Percentiles rank a stretch among this genome's conserved stretches.
These are phyloP conservation scores for Lepidurus packardi DNA, from an alignment of 1,140 invertebrate genomes.

Conservation along the genomic window DNA sequence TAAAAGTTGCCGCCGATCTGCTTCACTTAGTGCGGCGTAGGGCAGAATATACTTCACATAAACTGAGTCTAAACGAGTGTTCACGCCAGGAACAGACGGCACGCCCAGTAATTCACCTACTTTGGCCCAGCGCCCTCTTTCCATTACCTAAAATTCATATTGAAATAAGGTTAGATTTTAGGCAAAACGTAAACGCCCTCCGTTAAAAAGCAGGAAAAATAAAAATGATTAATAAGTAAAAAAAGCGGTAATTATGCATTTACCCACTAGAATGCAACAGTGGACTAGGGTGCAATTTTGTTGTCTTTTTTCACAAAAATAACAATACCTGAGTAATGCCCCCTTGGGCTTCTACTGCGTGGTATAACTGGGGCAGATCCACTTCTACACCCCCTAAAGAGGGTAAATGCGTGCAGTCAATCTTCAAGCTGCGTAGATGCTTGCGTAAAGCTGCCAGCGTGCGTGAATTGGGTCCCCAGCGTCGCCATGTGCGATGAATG, in stretches of 20 bases:
- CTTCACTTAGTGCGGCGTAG: constrained; percentile 75
- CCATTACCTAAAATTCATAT: constrained; percentile 55
- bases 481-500: constrained; percentile 76
- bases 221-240: too few species aligned
- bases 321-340: constrained; percentile 63
- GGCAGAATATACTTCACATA: constrained; percentile 91
- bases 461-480: constrained; percentile 83
- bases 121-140: constrained; percentile 83
- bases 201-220: too few species aligned
- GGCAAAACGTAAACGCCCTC: too few species aligned
- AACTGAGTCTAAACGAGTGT: constrained; percentile 77
- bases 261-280: too few species aligned
- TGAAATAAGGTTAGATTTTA: too few species aligned
- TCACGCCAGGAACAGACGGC: background rate
- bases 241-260: too few species aligned
- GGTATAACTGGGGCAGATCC: constrained; percentile 77
- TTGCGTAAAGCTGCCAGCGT: constrained; percentile 81
- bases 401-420: constrained; percentile 66
- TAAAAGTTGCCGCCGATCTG: constrained; percentile 63
- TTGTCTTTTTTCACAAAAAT: background rate
- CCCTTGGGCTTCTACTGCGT: constrained; percentile 75
- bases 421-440: constrained; percentile 70
- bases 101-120: constrained; percentile 70
- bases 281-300: too few species aligned
- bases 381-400: constrained; percentile 84